These are phyloP conservation scores for Anadara kagoshimensis DNA, from an alignment of 1,140 invertebrate genomes.

Conservation along the genomic window DNA sequence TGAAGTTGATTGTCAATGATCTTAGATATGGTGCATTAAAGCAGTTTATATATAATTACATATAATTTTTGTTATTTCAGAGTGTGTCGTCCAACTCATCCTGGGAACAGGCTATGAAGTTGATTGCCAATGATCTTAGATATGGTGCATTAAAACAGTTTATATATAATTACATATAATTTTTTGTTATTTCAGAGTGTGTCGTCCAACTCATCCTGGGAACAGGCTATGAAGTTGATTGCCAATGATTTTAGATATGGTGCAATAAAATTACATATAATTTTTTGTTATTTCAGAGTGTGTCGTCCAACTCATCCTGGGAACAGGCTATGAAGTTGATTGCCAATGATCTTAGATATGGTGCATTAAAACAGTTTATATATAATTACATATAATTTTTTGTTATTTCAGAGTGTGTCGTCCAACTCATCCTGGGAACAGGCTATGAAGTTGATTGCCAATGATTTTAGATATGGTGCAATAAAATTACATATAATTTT, in stretches of 20 bases:
- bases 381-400: background rate
- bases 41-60: constrained; percentile 81
- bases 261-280: constrained; percentile 77
- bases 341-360: constrained; percentile 91
- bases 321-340: constrained; percentile 98
- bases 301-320: constrained; percentile 96
- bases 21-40: constrained; percentile 95
- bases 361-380: constrained; percentile 95
- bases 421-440: constrained; percentile 98
- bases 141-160: constrained; percentile 96
- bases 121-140: constrained; percentile 92
- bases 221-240: constrained; percentile 96
- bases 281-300: constrained; percentile 78
- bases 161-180: background rate
- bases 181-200: constrained; percentile 81
- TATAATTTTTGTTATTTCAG: constrained; percentile 59
- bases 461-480: constrained; percentile 94
- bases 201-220: constrained; percentile 96
- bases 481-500: constrained; percentile 73
- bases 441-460: constrained; percentile 94
- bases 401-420: constrained; percentile 84
- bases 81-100: constrained; percentile 95
- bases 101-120: constrained; percentile 98
- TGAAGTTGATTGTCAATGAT: constrained; percentile 95
- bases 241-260: constrained; percentile 92